Conservation (phyloP, 2,113 vertebrate genomes). For the Chamaea fasciata region DNA sequence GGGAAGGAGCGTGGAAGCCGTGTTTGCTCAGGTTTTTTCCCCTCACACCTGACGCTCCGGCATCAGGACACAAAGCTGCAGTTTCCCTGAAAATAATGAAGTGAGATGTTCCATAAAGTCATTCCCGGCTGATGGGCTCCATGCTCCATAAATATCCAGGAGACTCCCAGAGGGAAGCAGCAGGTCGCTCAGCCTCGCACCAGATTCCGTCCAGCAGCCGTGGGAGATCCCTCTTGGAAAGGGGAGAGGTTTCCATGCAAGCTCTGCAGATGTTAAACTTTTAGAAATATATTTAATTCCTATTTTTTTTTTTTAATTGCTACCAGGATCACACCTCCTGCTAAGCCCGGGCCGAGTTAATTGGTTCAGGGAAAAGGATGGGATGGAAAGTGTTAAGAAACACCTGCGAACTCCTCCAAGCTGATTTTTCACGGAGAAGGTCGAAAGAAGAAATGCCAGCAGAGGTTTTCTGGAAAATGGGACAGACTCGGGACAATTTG, state of each 20-base stretch:
- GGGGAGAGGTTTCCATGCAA: neutral
- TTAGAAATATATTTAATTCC: neutral
- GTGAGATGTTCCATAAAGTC: slow-evolving; percentile 55
- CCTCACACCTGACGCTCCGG: neutral
- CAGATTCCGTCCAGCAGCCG: neutral
- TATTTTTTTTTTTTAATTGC: neutral
- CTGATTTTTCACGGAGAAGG: neutral
- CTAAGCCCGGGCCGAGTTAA: neutral
- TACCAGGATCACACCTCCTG: neutral
- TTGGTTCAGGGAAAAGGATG: neutral
- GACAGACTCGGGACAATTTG: neutral
- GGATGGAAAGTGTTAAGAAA: neutral
- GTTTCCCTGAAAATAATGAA: slow-evolving; percentile 37
- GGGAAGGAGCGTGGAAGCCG: neutral
- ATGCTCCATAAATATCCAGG: neutral
- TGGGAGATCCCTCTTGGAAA: neutral
- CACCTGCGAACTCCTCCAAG: neutral
- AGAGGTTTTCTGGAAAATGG: neutral
- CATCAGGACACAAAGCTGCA: slow-evolving; percentile 21
- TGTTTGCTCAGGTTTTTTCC: neutral
- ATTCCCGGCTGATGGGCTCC: slow-evolving; percentile 12
- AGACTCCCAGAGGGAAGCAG: neutral
- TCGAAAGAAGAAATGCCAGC: neutral
- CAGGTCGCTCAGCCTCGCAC: neutral
- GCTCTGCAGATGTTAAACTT: neutral